Base-by-base conservation (phyloP, 1,140 invertebrate genomes). In the Sinella curviseta region DNA sequence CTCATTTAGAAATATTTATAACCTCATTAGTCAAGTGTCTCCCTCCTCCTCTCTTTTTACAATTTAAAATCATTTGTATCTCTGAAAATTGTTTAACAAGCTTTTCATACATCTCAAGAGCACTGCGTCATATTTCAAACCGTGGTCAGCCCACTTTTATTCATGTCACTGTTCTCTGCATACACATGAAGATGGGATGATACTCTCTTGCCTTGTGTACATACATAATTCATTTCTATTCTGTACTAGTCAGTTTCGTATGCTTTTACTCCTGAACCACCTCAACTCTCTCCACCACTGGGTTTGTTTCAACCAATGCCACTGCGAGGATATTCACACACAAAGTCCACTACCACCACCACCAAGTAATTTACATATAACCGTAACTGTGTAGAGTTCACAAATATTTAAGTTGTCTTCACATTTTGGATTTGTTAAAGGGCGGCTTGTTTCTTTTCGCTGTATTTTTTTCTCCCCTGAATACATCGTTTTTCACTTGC, bases 1-100 rank as follows among this genome's bases (percentile, higher is more conserved):
- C 82, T 82, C 79, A 80, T 82, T 82, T 82, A 80, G 48, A 75
- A 80, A 80, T 82, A 82, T 82, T 82, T 82, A 82, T 82, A 78
- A 79, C 79, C 82, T 82, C 82, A 82, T 82, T 82, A 82, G 79
- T 82, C 82, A 82, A 81, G 77, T 78, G 77, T 77, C 79, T 39
- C 35, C 74, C 74, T 75, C 34, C 74, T 75, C 35, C 35, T 26
- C n/a, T n/a, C 28, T 75, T 75, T 75, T 75, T 54, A 75, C 39
- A 39, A 39, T 75, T 75, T 75, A 48, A 75, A 75, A 36, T 75
- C 34, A 75, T 75, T 75, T 54, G 35, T 54, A 39, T 75, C 74
- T 35, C 65, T 70, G 65, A 70, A 70, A 70, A 70, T 70, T 70
- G 65, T 70, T 70, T 70, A 70, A 70, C 65, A 17, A 70, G 65